Base-by-base conservation (phyloP, 1,140 invertebrate genomes). In the Aphaenogaster ashmeadi region DNA sequence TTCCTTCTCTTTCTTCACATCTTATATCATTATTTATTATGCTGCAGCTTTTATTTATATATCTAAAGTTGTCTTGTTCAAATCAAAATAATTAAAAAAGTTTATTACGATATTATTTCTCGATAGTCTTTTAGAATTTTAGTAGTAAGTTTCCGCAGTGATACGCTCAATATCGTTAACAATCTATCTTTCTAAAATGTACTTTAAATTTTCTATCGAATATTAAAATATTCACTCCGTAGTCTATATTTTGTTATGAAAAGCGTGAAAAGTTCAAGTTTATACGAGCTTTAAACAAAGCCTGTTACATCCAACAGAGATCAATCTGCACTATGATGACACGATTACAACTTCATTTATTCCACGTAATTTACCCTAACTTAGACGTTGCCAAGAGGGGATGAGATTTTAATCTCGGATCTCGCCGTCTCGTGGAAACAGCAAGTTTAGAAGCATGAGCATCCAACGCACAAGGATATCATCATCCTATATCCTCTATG, bases 291-390 rank as follows among this genome's bases (percentile, higher is more conserved):
- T 11, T 9, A 60, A 50, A 41, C 41, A 18, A 60, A 52, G n/a
- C 27, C 21, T 71, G 41, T 60, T 71, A 71, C 41, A 21, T 50
- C 13, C 67, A 58, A 71, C 64, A n/a, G 8, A 74, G 54, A 84
- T 84, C 80, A 44, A 84, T 84, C 69, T 60, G 38, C 41, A 60
- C n/a, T n/a, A 56, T 21, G 79, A 56, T 71, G 79, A 81, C 38
- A 71, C 36, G 27, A 84, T 84, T 84, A 84, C 80, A 84, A 60
- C 41, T 84, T 84, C 80, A 75, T 84, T 75, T 60, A 84, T 83
- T 58, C 54, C 41, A 58, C 67, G 38, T 60, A 69, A 84, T 60
- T 84, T 60, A 75, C 41, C 44, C 13, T 44, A 47, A 36, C 33
- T 58, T 74, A 74, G 21, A 69, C 54, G 7, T 84, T 18, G 79